phyloP scores from a whole-genome alignment of 2,797 vertebrate genomes.

The Eupleurogrammus muticus region DNA sequence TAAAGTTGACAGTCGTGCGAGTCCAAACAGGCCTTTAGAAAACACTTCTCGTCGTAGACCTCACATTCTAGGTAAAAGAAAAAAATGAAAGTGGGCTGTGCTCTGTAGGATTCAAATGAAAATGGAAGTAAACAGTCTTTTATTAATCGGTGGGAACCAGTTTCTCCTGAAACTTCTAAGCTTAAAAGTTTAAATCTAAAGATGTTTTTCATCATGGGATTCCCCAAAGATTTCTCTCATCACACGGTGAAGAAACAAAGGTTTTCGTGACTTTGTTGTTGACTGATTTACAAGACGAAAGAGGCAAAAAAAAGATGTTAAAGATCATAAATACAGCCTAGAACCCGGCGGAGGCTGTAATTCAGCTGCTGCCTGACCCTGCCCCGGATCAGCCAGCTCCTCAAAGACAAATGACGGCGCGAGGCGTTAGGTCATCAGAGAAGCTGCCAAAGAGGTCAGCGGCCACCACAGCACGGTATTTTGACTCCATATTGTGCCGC shows the following conservation, averaged over 20 bases:
- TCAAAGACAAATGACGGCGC: conserved; percentile 9
- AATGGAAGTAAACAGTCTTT: neutral
- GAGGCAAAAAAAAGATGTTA: neutral
- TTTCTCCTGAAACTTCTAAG: too few species aligned
- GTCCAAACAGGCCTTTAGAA: neutral
- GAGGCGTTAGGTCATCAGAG: conserved; percentile 17
- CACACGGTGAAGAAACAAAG: neutral
- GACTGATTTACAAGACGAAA: conserved; percentile 15
- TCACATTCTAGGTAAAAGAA: neutral
- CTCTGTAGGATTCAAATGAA: neutral
- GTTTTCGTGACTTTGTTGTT: neutral
- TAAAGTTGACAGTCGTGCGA: neutral
- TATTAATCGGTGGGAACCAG: neutral
- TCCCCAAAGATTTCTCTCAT: neutral
- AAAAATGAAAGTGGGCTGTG: neutral
- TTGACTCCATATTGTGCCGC: neutral
- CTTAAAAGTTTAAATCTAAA: too few species aligned
- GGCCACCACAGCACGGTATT: neutral
- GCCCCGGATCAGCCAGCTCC: neutral
- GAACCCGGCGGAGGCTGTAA: neutral
- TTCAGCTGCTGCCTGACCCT: neutral
- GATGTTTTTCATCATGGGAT: neutral
- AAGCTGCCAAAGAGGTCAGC: conserved; percentile 16
- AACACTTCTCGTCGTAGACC: neutral
- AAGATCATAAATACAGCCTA: conserved; percentile 2